Evolutionary conservation across 2,797 vertebrate genomes (phyloP), one percentile per base, ranked within the genome.

Genomic region (Acanthiza pusilla): DNA sequence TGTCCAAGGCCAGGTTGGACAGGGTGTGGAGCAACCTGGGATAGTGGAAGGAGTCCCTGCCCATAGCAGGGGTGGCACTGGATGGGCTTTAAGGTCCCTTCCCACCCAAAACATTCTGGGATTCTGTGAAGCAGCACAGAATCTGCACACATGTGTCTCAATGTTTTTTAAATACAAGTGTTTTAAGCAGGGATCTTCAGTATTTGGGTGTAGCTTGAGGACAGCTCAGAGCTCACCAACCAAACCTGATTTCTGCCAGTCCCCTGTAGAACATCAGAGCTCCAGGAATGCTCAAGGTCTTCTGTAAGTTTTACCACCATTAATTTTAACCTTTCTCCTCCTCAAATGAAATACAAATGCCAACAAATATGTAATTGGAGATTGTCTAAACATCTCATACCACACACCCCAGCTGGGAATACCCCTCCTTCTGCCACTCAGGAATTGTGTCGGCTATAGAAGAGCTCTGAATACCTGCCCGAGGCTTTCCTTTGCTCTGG

Each of bases 241-340:
- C 42, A 70, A 70, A 82, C 11, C 30, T 7, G 8, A 38, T 23
- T 45, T 36, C 27, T 85, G 43, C 16, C 20, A 29, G n/a, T 34
- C 16, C 16, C 47, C 77, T 22, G 36, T 25, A 71, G n/a, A 16
- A 63, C 0, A 0, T 54, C 50, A 38, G 30, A 75, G 42, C 67
- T 68, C 47, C 5, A 2, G 58, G 50, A 88, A 45, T 0, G 2
- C 38, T 67, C 48, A 25, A 36, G 4, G 20, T 40, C 42, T 78
- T 61, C 22, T 1, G 1, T 32, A 71, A 84, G 21, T 77, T 84
- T 63, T 57, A 45, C 47, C 54, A 51, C 29, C 20, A 42, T 60
- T 83, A 55, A 55, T 45, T 79, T 53, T 40, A 83, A 85, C 22
- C 18, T 77, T 88, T 67, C 48, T 83, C n/a, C 43, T 76, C 82